Percentiles rank a stretch among this genome's conserved stretches.
These are phyloP conservation scores for Sus cebifrons DNA, from an alignment of 2,797 vertebrate genomes.

Conservation along the genomic window DNA sequence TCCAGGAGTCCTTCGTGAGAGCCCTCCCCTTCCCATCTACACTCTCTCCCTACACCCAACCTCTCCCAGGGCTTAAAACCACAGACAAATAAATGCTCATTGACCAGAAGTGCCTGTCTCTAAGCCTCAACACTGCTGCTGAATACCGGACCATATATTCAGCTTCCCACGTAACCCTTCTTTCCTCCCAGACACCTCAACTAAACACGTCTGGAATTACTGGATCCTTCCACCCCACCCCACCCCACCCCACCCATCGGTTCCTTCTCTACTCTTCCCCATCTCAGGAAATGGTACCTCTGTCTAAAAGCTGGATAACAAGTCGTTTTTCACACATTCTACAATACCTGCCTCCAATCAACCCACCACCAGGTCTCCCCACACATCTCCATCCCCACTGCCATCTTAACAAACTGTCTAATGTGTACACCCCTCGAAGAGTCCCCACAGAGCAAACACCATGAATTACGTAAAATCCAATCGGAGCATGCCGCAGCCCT, in stretches of 20 bases:
- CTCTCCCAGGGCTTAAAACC: not conserved
- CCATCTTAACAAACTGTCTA: not conserved
- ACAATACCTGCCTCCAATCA: not conserved
- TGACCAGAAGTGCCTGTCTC: not conserved
- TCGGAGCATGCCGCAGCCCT: not conserved
- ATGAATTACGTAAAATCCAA: conserved; percentile 12
- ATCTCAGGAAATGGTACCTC: not conserved
- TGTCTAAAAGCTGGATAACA: not conserved
- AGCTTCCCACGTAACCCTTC: not conserved
- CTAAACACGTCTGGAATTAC: not conserved
- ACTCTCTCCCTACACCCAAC: not conserved
- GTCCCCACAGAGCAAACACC: conserved; percentile 1
- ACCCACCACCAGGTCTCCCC: not conserved
- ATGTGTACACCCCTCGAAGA: not conserved
- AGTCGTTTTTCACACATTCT: not conserved
- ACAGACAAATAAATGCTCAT: not conserved
- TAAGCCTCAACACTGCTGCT: not conserved
- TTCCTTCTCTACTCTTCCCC: not conserved
- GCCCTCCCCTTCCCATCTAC: not conserved
- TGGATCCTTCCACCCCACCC: not conserved
- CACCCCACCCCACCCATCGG: not conserved
- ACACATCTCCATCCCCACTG: not conserved
- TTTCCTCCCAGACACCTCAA: conserved; percentile 31
- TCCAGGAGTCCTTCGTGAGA: not conserved
- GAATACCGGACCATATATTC: not conserved